Base-by-base conservation (phyloP, 2,888 invertebrate genomes). In the Chelonus formosanus region DNA sequence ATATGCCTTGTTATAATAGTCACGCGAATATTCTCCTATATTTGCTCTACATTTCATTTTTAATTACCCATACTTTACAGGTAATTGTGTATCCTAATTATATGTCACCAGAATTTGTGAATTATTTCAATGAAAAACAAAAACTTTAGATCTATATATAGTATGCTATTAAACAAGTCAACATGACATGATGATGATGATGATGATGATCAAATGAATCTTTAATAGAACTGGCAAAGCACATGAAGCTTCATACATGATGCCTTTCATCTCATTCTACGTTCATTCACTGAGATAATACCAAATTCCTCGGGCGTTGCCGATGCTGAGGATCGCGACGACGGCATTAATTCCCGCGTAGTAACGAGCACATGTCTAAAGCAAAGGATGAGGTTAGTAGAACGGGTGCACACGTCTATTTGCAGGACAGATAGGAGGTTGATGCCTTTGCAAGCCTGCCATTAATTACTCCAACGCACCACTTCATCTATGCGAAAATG, bases 401-500 rank as follows among this genome's bases (percentile, higher is more conserved):
- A 67, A 61, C 59, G 68, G 55, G 64, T 56, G 63, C 48, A 50
- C 43, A 54, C 60, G 60, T 55, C 63, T 57, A 55, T 40, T 45
- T 35, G 60, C 64, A 45, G 62, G 67, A 70, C 66, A 67, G 63
- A 68, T 69, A 64, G 68, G 52, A 55, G 72, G 64, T 68, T 68
- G 72, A 65, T 69, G 70, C 68, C 68, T 73, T 67, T 71, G 68
- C 70, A 68, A 69, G 61, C 68, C 65, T 65, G 65, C 69, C 70
- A 73, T 73, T 73, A 73, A 73, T 73, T 73, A 73, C 71, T 68
- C 67, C 66, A 63, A 70, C 70, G 71, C 71, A 71, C 63, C 70
- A 70, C 73, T 71, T 69, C 65, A 70, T 71, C 71, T 69, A 80
- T 75, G 67, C 68, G 73, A 63, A 75, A 73, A 76, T 67, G 50